Base-by-base conservation (phyloP, 2,888 invertebrate species). In the Drosophila ochracea region DNA sequence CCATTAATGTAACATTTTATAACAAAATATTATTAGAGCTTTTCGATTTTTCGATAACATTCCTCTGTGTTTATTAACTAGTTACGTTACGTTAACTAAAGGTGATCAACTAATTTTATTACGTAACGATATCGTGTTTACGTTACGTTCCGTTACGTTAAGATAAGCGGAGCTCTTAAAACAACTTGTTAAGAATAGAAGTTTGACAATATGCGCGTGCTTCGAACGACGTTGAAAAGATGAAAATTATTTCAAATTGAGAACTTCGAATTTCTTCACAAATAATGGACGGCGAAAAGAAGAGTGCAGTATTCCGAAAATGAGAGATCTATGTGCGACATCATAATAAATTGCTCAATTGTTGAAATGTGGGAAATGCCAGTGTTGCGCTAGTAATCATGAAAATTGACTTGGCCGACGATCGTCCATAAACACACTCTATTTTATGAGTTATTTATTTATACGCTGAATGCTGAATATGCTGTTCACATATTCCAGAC, bases 1-100 rank as follows among this genome's bases (percentile, higher is more conserved):
- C 53, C 73, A 82, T 88, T 82, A 85, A 85, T 85, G 86, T 89
- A 85, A 88, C 85, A 85, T 85, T 85, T 85, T 88, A 85, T 85
- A 88, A 88, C 86, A 83, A 85, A 80, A 68, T 31, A 5, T 39
- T 3, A 2, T n/a, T 52, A 10, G 30, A 30, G 3, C 19, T 28
- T 39, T 28, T 53, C 2, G 6, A 28, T 31, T 55, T 30, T 30
- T 41, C 30, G 37, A 30, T 21, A 13, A 10, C 13, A 7, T 11
- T 43, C 43, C 21, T 41, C n/a, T 11, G 41, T 21, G 21, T 5
- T 35, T 35, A 16, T 16, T 35, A 35, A 7, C 13, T 13, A 35
- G 35, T 35, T 35, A 35, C 13, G 35, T 4, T 28, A 28, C 28
- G 28, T 28, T 4, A 39, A 39, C 19, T 39, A 19, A 19, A 19